phyloP scores from a whole-genome alignment of 37 sponge, comb jelly and placozoan genomes.

The Aplysina aerophoba region DNA sequence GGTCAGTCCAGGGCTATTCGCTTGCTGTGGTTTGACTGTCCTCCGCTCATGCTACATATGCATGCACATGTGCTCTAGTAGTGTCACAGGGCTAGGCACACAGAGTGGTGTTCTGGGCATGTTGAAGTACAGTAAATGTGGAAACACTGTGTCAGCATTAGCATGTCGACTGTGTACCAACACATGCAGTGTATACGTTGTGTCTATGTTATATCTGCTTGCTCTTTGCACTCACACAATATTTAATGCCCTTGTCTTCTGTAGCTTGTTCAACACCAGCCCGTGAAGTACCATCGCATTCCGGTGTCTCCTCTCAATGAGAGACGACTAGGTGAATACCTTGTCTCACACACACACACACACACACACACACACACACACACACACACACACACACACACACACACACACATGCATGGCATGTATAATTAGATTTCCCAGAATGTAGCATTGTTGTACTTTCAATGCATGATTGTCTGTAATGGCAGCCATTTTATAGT shows the following conservation, averaged over 20 bases:
- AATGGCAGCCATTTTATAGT: neutral
- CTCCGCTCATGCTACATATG: no score
- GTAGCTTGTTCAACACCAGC: constrained; percentile 63
- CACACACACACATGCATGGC: neutral
- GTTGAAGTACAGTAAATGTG: neutral
- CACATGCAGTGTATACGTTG: neutral
- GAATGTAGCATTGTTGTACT: no score
- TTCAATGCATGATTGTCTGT: neutral
- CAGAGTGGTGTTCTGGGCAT: neutral
- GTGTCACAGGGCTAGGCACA: neutral
- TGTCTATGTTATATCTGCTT: neutral
- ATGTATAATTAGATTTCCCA: no score
- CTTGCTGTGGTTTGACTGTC: no score
- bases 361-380: neutral
- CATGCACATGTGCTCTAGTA: neutral
- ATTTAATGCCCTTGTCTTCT: neutral
- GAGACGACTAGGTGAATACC: constrained; percentile 61
- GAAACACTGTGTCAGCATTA: no score
- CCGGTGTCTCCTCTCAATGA: constrained; percentile 67
- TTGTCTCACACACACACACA: neutral
- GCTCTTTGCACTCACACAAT: neutral
- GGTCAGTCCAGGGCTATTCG: no score
- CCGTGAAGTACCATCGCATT: constrained; percentile 56
- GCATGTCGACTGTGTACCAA: no score
- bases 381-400: neutral